phyloP scores from a whole-genome alignment of 2,113 vertebrate species.

The Semnornis frantzii region DNA sequence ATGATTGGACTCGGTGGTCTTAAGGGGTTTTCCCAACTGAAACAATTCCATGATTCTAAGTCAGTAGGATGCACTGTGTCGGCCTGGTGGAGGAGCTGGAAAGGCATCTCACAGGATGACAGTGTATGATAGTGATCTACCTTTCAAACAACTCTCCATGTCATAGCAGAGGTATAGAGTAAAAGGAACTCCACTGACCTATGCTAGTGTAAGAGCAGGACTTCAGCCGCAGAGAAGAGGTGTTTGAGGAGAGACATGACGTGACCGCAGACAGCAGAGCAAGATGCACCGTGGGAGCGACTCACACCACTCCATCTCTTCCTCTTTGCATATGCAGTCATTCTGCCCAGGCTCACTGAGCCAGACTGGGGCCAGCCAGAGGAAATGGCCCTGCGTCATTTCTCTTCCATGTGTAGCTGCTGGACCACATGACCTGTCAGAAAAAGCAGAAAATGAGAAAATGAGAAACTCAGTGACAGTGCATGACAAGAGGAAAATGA shows the following conservation, averaged over 20 bases:
- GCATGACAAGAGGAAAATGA: conserved; percentile 10
- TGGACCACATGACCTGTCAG: not conserved
- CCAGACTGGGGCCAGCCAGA: not conserved
- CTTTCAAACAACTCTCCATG: not conserved
- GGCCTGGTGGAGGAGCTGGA: not conserved
- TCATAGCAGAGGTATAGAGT: fast-evolving
- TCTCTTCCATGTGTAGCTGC: not conserved
- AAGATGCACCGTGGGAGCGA: not conserved
- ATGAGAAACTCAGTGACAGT: conserved; percentile 7
- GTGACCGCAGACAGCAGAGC: not conserved
- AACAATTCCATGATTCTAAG: not conserved
- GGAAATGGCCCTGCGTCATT: not conserved
- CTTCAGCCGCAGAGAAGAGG: not conserved
- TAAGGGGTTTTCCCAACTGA: too few species aligned
- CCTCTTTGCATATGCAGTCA: not conserved
- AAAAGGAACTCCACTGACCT: not conserved
- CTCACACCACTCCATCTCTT: not conserved
- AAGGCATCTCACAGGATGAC: not conserved
- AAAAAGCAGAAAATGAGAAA: conserved; percentile 42
- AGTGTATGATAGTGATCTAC: not conserved
- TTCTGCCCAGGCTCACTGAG: not conserved
- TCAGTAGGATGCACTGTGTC: not conserved
- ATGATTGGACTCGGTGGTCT: too few species aligned
- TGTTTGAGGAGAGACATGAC: not conserved
- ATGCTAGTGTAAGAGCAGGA: not conserved